phyloP scores from a whole-genome alignment of 2,113 vertebrate species.

The Leiothrix lutea region DNA sequence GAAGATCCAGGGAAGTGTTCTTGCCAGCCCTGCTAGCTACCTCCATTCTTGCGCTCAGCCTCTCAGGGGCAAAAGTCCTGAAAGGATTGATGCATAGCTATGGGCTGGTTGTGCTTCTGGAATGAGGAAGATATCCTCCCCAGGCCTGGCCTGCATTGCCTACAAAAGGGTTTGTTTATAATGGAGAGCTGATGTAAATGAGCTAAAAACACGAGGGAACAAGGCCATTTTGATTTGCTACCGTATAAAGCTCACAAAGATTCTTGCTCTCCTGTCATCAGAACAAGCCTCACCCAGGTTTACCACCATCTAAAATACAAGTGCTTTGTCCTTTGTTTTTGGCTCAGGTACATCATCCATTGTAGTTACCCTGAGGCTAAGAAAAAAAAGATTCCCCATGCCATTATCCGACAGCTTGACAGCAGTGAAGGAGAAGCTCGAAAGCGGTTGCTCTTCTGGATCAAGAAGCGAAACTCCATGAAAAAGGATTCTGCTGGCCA shows the following conservation, averaged over 20 bases:
- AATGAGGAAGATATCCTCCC: conserved; percentile 22
- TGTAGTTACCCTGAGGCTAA: conserved; percentile 38
- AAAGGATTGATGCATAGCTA: conserved; percentile 45
- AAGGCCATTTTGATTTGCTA: not conserved
- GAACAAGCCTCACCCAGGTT: not conserved
- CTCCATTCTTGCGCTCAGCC: not conserved
- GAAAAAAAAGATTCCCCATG: conserved; percentile 6
- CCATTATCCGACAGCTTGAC: not conserved
- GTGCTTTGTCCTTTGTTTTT: not conserved
- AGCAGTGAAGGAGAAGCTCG: conserved; percentile 4
- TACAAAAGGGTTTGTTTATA: conserved; percentile 24
- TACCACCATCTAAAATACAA: not conserved
- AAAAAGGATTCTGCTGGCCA: not conserved
- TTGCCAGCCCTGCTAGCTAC: not conserved
- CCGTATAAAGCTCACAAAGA: not conserved
- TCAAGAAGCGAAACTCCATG: not conserved
- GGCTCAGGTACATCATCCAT: not conserved
- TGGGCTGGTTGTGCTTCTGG: conserved; percentile 58
- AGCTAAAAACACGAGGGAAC: not conserved
- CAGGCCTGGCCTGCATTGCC: conserved; percentile 13
- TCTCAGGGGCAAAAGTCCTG: not conserved
- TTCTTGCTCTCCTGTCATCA: not conserved
- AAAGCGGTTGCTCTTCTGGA: not conserved
- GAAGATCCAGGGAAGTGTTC: not conserved
- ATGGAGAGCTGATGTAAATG: not conserved